These are phyloP conservation scores for Bombus affinis DNA, from an alignment of 1,140 invertebrate species.

Conservation along the genomic window DNA sequence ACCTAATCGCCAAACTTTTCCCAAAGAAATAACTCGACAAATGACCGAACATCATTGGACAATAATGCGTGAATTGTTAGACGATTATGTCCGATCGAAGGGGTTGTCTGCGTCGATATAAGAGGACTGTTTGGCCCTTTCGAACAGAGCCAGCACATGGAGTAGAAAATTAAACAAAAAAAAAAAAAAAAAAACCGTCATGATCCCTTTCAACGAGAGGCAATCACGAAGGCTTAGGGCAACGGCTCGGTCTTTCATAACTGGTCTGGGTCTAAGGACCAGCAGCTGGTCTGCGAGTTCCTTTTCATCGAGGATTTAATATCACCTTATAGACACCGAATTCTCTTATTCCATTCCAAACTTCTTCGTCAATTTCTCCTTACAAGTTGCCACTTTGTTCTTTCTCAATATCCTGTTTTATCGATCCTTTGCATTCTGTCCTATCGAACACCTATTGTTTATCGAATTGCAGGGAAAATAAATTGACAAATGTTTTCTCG, in stretches of 20 bases:
- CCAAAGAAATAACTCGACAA: no score
- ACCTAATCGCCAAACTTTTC: neutral
- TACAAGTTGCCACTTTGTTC: constrained; percentile 30
- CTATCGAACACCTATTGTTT: neutral
- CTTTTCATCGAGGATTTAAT: constrained; percentile 72
- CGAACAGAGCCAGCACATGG: constrained; percentile 16
- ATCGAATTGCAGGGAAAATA: neutral
- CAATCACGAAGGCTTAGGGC: constrained; percentile 68
- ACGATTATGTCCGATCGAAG: neutral
- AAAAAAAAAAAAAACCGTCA: constrained; percentile 71
- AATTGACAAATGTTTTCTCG: neutral
- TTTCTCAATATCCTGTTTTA: neutral
- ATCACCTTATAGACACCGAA: constrained; percentile 59
- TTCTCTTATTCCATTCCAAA: constrained; percentile 51
- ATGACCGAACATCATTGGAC: neutral
- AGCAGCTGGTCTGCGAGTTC: constrained; percentile 46
- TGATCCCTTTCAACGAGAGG: constrained; percentile 64
- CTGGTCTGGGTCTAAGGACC: constrained; percentile 54
- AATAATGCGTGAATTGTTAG: neutral
- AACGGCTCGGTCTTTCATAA: constrained; percentile 54
- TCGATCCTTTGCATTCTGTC: neutral
- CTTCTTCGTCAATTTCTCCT: constrained; percentile 8
- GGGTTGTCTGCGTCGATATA: neutral
- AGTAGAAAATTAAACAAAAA: constrained; percentile 72
- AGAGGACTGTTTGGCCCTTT: neutral